phyloP scores from a whole-genome alignment of 2,888 invertebrate species.

The Lottia scabra region DNA sequence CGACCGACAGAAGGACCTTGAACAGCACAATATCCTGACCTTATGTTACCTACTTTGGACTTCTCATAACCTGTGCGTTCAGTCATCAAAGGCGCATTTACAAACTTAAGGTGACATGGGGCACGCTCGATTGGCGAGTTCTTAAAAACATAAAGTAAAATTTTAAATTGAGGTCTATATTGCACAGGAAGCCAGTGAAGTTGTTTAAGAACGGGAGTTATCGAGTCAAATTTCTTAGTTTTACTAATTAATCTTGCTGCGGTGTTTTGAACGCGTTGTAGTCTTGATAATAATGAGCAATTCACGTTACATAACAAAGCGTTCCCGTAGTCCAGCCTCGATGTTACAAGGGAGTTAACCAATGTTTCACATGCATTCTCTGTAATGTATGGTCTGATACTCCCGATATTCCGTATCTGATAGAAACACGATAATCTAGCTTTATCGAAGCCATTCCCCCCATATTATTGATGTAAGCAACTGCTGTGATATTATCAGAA shows the following conservation, averaged over 20 bases:
- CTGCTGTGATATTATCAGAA: not conserved
- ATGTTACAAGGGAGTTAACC: conserved; percentile 1
- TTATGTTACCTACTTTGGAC: no score
- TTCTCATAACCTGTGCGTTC: no score
- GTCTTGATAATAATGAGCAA: not conserved
- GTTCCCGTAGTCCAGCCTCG: not conserved
- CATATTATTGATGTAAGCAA: not conserved
- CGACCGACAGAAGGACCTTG: no score
- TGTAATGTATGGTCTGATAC: conserved; percentile 23
- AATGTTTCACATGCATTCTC: conserved; percentile 13
- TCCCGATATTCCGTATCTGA: conserved; percentile 21
- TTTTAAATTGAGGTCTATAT: not conserved
- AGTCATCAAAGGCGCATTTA: no score
- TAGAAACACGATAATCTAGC: conserved; percentile 12
- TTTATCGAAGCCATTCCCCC: not conserved
- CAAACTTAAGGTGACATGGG: no score
- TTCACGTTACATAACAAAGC: not conserved
- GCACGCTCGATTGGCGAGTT: no score
- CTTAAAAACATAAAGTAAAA: not conserved
- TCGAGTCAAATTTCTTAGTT: not conserved
- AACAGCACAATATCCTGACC: no score
- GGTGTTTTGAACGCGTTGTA: not conserved
- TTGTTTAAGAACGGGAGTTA: not conserved
- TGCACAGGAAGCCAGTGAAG: not conserved
- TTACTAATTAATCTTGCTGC: not conserved